These are phyloP conservation scores for Druceiella hillmani DNA, from an alignment of 2,888 invertebrate species.

Conservation along the genomic window DNA sequence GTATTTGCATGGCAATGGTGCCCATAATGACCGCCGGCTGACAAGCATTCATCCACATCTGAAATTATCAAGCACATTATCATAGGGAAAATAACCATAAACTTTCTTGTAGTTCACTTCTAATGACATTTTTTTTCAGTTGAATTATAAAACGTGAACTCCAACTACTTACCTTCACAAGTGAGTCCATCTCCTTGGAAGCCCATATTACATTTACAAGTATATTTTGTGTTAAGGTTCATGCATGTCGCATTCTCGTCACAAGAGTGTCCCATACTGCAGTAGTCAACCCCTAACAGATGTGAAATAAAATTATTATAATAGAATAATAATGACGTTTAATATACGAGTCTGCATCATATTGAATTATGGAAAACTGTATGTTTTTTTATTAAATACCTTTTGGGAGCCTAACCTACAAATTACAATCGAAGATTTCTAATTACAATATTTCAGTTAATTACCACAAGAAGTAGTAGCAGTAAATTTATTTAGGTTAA, in stretches of 20 bases:
- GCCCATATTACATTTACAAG: conserved; percentile 86
- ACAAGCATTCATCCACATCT: conserved; percentile 85
- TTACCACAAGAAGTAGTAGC: no score
- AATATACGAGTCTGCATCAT: no score
- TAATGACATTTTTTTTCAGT: conserved; percentile 7
- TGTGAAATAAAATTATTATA: conserved; percentile 5
- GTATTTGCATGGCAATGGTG: conserved; percentile 85
- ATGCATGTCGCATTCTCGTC: conserved; percentile 88
- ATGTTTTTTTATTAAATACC: no score
- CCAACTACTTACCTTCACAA: conserved; percentile 63
- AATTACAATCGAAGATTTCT: no score
- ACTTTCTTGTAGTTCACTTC: conserved; percentile 10
- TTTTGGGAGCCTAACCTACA: no score
- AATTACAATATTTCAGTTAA: no score
- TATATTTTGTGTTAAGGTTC: conserved; percentile 86
- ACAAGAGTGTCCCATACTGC: conserved; percentile 82
- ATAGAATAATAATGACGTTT: no score
- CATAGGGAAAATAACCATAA: no score
- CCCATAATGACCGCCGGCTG: conserved; percentile 69
- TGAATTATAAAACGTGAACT: not conserved
- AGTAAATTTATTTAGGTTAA: no score
- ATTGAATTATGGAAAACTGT: no score
- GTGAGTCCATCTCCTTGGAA: conserved; percentile 81
- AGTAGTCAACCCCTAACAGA: conserved; percentile 85
- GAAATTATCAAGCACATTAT: no score